A percentile compares a stretch with the other conserved stretches of the same genome.
Conservation (phyloP, 2,888 invertebrate genomes). For the Lumbricus terrestris region DNA sequence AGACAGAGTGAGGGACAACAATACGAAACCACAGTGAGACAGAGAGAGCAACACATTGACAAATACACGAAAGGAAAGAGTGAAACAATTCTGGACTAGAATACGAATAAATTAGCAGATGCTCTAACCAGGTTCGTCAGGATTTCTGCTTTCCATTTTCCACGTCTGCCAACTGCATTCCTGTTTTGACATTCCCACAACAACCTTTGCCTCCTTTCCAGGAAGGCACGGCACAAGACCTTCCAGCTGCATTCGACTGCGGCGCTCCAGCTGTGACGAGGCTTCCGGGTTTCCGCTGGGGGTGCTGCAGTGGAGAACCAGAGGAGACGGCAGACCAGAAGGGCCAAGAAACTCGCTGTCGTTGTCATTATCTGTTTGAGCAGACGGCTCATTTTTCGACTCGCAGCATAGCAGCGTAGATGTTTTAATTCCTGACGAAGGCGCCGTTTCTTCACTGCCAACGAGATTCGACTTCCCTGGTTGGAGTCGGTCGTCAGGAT, state of each 20-base stretch:
- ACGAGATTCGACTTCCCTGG: neutral
- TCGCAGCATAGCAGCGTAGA: neutral
- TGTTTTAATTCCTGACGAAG: neutral
- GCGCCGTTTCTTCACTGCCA: neutral
- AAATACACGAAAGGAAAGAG: neutral
- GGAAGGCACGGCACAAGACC: neutral
- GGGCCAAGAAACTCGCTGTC: neutral
- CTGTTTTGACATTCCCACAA: neutral
- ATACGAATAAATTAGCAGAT: neutral
- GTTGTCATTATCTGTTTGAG: neutral
- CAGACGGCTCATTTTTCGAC: neutral
- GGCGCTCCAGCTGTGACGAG: neutral
- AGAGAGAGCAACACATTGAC: neutral
- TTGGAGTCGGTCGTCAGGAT: constrained; percentile 3
- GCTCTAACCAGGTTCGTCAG: neutral
- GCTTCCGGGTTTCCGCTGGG: neutral
- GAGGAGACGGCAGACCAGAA: neutral
- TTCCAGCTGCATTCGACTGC: constrained; percentile 12
- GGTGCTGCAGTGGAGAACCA: neutral
- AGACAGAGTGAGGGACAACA: neutral
- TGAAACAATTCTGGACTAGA: neutral
- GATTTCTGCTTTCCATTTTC: neutral
- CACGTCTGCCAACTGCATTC: neutral
- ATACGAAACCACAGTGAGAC: neutral
- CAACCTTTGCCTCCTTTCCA: constrained; percentile 7